Evolutionary conservation across 1,140 invertebrate species (phyloP), one percentile per base, ranked within the genome.

Genomic region (Ectropis grisescens): DNA sequence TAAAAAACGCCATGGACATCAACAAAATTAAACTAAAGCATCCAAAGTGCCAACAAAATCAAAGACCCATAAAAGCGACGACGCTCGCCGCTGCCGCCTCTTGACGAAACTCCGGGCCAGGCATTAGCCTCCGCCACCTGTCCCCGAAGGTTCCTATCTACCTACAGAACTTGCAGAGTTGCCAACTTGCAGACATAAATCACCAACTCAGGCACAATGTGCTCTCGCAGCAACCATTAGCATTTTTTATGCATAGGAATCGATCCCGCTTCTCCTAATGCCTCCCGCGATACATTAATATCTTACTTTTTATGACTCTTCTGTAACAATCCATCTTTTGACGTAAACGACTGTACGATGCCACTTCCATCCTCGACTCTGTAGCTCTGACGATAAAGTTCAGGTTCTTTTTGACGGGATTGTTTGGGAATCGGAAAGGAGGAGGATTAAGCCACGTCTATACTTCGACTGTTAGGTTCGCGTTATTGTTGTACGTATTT

Each of bases 301-400:
- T 81, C 76, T 81, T 79, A 81, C 69, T 81, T 81, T 81, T 81
- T 81, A 81, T 79, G 76, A 81, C 67, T 81, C 71, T 75, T 75
- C 68, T 62, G 67, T 66, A 81, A 78, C 65, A 76, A 74, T 75
- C 47, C 69, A 58, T 70, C 58, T 25, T 29, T 34, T 38, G 38
- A 37, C 52, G 34, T 56, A 79, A 70, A 27, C 41, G 39, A 39
- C 65, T n/a, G 0, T 2, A 2, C 0, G 1, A 1, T 4, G 8
- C n/a, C 25, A 9, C 11, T 1, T 1, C 0, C 59, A 47, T 38
- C 9, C 16, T 26, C 7, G 35, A 32, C 33, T 40, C n/a, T n/a
- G 15, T 58, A 35, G 15, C 11, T 1, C 10, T 11, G 2, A 1
- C 5, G 1, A 33, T 37, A 60, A 28, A 39, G 50, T 41, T 29